Percentiles rank a stretch among this genome's conserved stretches.
phyloP scores from a whole-genome alignment of 2,888 invertebrate species.

The Gryllus longicercus region DNA sequence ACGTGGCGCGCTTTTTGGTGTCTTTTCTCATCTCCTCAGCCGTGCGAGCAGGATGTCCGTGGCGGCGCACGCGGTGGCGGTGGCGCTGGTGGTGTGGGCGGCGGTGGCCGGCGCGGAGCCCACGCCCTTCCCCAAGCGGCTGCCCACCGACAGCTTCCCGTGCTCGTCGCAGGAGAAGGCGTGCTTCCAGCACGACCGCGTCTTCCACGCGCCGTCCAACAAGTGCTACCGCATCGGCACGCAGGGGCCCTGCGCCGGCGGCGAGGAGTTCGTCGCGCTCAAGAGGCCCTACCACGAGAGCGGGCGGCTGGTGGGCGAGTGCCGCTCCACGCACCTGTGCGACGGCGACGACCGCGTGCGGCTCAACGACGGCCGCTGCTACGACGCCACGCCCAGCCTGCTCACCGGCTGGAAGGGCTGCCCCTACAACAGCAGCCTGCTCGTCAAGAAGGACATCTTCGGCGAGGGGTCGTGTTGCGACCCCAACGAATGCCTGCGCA shows the following conservation, averaged over 20 bases:
- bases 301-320: constrained; percentile 1
- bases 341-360: background rate
- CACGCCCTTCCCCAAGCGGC: background rate
- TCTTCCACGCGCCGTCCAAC: constrained; percentile 10
- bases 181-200: constrained; percentile 8
- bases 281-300: background rate
- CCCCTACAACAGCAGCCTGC: background rate
- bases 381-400: background rate
- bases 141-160: constrained; percentile 10
- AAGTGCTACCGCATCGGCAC: constrained; percentile 6
- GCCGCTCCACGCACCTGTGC: background rate
- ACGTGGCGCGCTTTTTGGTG: background rate
- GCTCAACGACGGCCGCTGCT: constrained; percentile 3
- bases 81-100: background rate
- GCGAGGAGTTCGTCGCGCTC: background rate
- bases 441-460: constrained; percentile 8
- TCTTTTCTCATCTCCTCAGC: background rate
- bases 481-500: background rate
- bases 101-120: background rate
- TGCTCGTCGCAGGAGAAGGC: background rate
- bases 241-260: background rate
- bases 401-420: background rate
- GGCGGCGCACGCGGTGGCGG: background rate
- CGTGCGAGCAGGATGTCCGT: background rate
- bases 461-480: background rate